Base-by-base conservation (phyloP, 1,140 invertebrate species). In the Aphidius gifuensis region DNA sequence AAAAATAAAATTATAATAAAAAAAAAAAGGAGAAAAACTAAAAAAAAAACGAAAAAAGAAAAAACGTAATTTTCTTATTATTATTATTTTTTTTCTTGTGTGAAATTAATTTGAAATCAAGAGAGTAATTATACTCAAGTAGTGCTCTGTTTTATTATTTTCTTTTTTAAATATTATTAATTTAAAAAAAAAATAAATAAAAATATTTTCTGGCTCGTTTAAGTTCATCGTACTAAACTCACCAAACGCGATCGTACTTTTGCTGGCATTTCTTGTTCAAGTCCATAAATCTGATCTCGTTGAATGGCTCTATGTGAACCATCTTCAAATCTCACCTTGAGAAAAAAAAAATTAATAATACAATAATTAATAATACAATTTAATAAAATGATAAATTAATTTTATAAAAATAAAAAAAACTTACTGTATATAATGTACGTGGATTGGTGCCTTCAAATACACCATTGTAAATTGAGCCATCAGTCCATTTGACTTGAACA, bases 401-500 rank as follows among this genome's bases (percentile, higher is more conserved):
- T 32, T 32, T 3, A 32, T 23, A 47, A 45, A 32, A 44, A 47
- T 49, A 6, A 45, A 42, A 45, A 47, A 66, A 56, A 77, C 81
- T 77, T 74, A 88, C 86, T 55, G 77, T 83, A 66, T 85, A 87
- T 68, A 84, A 79, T 32, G 79, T 76, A 62, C 68, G 77, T 45
- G 80, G 77, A 66, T 82, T 84, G 7, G 79, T 75, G 55, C 85
- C 85, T 58, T 82, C 80, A 69, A 86, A 89, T 16, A 79, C 74
- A 7, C 82, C 87, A 58, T 83, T 79, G 64, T 87, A 89, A 6
- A 81, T 66, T n/a, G 74, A 66, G 5, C 83, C 84, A 74, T 88
- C 85, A 0, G 81, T 83, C 87, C 87, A 88, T 39, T 80, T 79
- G 0, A 88, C 83, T 51, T 78, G 73, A 0, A 88, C 81, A 47